Evolutionary conservation across 2,797 vertebrate genomes (phyloP), one percentile per base, ranked within the genome.

Genomic region (Ctenopoma kingsleyae): DNA sequence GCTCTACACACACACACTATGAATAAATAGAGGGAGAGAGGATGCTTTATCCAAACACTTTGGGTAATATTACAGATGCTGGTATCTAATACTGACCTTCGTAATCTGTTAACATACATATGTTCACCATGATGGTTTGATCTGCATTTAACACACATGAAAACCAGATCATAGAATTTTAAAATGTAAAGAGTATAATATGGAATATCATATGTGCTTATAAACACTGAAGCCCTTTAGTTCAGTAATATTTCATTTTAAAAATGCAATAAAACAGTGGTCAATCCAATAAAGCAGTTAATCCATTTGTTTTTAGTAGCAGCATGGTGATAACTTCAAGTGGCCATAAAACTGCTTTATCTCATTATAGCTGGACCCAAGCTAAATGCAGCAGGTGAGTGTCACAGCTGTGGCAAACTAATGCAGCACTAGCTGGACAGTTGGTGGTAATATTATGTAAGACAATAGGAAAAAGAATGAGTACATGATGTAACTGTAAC

Each of bases 11-110:
- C 15, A 38, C 25, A 35, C 35, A 38, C 25, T 20, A 41, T 57
- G 32, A 59, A 66, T 35, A 68, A 47, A 74, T 2, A 41, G 11
- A 54, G 38, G 0, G 15, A 23, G 16, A 19, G 52, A 35, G 15
- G 7, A 62, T 53, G 5, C 57, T 40, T 46, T 48, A 7, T 54
- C 6, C 1, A 41, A 23, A 15, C 22, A 25, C 13, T 25, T 51
- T 1, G 12, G 25, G 36, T 46, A 52, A 69, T 3, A 22, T 35
- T 58, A n/a, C 43, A 64, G 22, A 49, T 5, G 8, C 25, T 51
- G 2, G 0, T 17, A 16, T 43, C 15, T 5, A 61, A 51, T 32
- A 4, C 8, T 23, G 27, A 49, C 25, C 9, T n/a, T 27, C 7
- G 30, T 55, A 51, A 22, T 16, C 19, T 23, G 27, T 19, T 19